Percentiles rank a stretch among this genome's conserved stretches.
These are phyloP conservation scores for Eudemis profundana DNA, from an alignment of 2,888 invertebrate species.

Conservation along the genomic window DNA sequence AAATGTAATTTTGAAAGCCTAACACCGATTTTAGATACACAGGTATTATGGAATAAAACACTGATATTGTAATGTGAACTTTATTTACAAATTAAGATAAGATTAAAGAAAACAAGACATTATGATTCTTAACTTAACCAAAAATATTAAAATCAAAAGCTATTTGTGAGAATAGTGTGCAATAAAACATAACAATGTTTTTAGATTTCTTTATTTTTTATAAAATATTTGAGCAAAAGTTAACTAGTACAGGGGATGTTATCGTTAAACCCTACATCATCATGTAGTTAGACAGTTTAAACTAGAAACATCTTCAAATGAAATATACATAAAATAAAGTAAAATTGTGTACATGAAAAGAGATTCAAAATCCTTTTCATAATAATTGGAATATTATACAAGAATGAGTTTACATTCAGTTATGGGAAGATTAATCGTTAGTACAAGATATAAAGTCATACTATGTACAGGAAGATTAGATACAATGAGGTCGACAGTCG, in stretches of 20 bases:
- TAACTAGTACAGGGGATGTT: conserved; percentile 38
- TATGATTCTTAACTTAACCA: conserved; percentile 18
- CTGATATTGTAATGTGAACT: conserved; percentile 16
- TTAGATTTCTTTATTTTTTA: conserved; percentile 26
- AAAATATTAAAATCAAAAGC: conserved; percentile 14
- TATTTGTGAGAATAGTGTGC: conserved; percentile 9
- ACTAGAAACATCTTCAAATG: conserved; percentile 10
- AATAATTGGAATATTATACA: conserved; percentile 15
- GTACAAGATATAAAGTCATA: conserved; percentile 43
- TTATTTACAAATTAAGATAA: conserved; percentile 33
- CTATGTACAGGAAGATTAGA: conserved; percentile 50
- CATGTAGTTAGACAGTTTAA: conserved; percentile 4
- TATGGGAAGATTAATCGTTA: conserved; percentile 9
- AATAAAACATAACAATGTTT: conserved; percentile 28
- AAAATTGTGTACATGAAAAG: conserved; percentile 33
- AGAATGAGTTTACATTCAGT: conserved; percentile 27
- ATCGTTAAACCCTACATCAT: conserved; percentile 21
- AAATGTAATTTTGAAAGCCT: not conserved
- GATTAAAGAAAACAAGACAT: conserved; percentile 32
- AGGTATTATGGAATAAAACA: conserved; percentile 6
- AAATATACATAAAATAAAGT: conserved; percentile 24
- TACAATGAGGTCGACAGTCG: conserved; percentile 48
- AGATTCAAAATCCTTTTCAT: conserved; percentile 33
- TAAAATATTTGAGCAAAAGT: conserved; percentile 34
- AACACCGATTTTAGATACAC: not conserved